phyloP scores from a whole-genome alignment of 2,888 invertebrate genomes.

The Mesorhabditis spiculigera region DNA sequence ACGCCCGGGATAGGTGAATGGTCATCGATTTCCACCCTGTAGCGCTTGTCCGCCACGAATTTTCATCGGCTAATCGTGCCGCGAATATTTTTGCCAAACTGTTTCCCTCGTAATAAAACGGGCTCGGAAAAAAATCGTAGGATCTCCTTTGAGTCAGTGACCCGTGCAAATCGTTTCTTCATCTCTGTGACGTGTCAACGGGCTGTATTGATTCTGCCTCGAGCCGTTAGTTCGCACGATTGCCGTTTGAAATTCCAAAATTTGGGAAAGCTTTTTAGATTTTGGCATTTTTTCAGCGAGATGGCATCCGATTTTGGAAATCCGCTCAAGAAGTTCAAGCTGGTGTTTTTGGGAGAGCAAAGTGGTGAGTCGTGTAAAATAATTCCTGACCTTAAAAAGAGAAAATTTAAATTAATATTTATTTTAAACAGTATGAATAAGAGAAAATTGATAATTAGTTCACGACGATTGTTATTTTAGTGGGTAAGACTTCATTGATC shows the following conservation, averaged over 20 bases:
- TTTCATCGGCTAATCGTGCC: too few relatives aligned
- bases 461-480: slow-evolving; percentile 65
- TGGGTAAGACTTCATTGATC: slow-evolving; percentile 96
- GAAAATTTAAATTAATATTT: too few relatives aligned
- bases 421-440: not conserved
- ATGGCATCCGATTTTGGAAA: slow-evolving; percentile 80
- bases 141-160: too few relatives aligned
- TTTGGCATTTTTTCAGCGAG: not conserved
- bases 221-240: not conserved
- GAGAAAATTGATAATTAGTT: too few relatives aligned
- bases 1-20: too few relatives aligned
- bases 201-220: not conserved
- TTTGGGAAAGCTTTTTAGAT: not conserved
- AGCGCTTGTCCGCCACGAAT: too few relatives aligned
- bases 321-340: slow-evolving; percentile 96
- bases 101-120: too few relatives aligned
- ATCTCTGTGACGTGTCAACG: slow-evolving; percentile 1
- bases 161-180: not conserved
- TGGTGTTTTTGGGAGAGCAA: slow-evolving; percentile 98
- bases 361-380: slow-evolving; percentile 64
- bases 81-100: too few relatives aligned
- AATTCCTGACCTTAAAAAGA: not conserved
- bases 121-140: too few relatives aligned
- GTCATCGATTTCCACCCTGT: too few relatives aligned
- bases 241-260: not conserved